Evolutionary conservation across 1,140 invertebrate species (phyloP).

Genomic region (Andricus grossulariae): DNA sequence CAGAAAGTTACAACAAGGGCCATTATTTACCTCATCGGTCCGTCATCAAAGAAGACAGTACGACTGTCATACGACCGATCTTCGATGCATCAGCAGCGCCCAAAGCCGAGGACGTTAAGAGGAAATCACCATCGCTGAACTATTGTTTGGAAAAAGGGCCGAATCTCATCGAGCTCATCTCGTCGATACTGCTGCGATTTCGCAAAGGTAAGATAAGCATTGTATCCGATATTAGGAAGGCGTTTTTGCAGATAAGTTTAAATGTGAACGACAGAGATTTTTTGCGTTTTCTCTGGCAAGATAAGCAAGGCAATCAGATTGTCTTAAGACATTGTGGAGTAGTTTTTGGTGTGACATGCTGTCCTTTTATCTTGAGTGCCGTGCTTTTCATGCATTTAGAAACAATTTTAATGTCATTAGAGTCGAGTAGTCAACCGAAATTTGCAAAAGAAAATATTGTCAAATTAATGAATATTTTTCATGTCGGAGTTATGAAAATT

Average conservation of each 20-base stretch:
- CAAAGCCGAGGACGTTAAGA: no score
- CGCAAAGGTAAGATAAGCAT: conserved; percentile 42
- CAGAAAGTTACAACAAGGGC: not conserved
- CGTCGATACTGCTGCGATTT: conserved; percentile 60
- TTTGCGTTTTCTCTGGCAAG: conserved; percentile 31
- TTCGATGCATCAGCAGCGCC: conserved; percentile 43
- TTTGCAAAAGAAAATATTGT: not conserved
- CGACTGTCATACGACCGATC: conserved; percentile 44
- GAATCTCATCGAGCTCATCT: no score
- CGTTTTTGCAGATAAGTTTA: conserved; percentile 31
- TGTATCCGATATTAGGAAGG: conserved; percentile 51
- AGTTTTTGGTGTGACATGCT: conserved; percentile 45
- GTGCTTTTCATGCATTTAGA: conserved; percentile 22
- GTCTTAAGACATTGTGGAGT: conserved; percentile 46
- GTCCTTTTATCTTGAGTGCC: conserved; percentile 29
- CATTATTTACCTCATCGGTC: conserved; percentile 46
- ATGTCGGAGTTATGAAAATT: not conserved
- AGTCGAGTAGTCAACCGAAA: not conserved
- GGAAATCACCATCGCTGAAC: no score
- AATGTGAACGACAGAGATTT: not conserved
- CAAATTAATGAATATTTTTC: conserved; percentile 8
- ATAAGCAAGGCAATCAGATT: not conserved
- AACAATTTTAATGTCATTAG: not conserved
- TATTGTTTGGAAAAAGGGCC: no score
- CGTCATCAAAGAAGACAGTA: conserved; percentile 45